phyloP scores from a whole-genome alignment of 2,888 invertebrate species.

The Eupithecia subfuscata region DNA sequence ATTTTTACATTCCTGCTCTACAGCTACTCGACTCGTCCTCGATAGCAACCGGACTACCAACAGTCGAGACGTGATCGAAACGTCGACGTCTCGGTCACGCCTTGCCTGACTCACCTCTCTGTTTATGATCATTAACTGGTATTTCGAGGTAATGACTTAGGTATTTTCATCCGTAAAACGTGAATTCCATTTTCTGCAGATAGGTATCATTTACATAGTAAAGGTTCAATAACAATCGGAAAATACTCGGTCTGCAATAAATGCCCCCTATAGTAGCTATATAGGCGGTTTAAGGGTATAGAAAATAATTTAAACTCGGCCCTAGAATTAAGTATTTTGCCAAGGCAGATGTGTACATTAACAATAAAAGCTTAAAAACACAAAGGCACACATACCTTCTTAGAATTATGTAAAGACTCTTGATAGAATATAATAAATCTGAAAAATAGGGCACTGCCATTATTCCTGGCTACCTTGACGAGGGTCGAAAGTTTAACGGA shows the following conservation, averaged over 20 bases:
- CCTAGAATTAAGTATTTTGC: too few relatives aligned
- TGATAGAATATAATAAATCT: slow-evolving; percentile 61
- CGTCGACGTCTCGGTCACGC: too few relatives aligned
- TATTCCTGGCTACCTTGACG: slow-evolving; percentile 80
- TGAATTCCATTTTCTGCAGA: slow-evolving; percentile 20
- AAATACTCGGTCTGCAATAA: slow-evolving; percentile 56
- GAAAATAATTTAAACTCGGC: not conserved
- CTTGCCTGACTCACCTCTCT: too few relatives aligned
- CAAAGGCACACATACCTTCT: too few relatives aligned
- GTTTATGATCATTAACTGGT: not conserved
- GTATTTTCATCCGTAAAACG: slow-evolving; percentile 38
- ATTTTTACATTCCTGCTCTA: too few relatives aligned
- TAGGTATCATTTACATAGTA: slow-evolving; percentile 50
- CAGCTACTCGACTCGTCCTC: too few relatives aligned
- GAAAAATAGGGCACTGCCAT: slow-evolving; percentile 73
- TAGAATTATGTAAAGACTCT: not conserved
- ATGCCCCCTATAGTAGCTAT: slow-evolving; percentile 40
- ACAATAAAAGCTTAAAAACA: too few relatives aligned
- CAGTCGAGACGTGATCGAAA: too few relatives aligned
- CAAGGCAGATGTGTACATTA: too few relatives aligned
- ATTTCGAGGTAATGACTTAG: not conserved
- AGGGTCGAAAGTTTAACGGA: slow-evolving; percentile 82
- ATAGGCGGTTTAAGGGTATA: not conserved
- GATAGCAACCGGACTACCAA: too few relatives aligned
- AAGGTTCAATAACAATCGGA: slow-evolving; percentile 51